phyloP scores from a whole-genome alignment of 2,888 invertebrate species.

The Microctonus brassicae region DNA sequence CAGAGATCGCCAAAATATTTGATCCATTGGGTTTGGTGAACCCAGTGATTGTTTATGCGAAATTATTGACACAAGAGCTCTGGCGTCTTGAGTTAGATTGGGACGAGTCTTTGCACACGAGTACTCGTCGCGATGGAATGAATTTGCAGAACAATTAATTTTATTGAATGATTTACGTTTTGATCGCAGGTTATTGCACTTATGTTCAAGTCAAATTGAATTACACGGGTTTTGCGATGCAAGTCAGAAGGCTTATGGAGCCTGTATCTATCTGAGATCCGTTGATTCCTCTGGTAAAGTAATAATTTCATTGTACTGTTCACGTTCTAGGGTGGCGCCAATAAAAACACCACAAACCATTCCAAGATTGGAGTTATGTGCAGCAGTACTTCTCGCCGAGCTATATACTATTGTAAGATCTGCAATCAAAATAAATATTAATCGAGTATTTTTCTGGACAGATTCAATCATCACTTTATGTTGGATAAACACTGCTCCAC shows the following conservation, averaged over 20 bases:
- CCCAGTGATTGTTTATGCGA: constrained; percentile 45
- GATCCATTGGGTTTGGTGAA: constrained; percentile 47
- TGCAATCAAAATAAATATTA: not conserved
- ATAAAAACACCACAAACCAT: constrained; percentile 16
- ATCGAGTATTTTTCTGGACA: constrained; percentile 6
- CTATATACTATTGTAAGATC: not conserved
- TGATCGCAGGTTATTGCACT: constrained; percentile 32
- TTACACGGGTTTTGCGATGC: constrained; percentile 49
- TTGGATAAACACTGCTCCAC: constrained; percentile 22
- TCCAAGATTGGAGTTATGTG: constrained; percentile 33
- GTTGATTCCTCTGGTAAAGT: too few relatives aligned
- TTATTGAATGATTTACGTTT: constrained; percentile 38
- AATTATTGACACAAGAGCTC: constrained; percentile 45
- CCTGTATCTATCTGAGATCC: too few relatives aligned
- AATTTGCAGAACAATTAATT: constrained; percentile 33
- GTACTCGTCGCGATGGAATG: constrained; percentile 37
- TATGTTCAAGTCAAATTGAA: constrained; percentile 29
- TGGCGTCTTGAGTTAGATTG: constrained; percentile 47
- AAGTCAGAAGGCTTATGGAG: too few relatives aligned
- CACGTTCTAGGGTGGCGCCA: constrained; percentile 34
- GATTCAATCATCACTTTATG: constrained; percentile 18
- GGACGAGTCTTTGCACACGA: constrained; percentile 44
- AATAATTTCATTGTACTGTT: too few relatives aligned
- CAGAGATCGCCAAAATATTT: constrained; percentile 47
- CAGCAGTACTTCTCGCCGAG: constrained; percentile 23